These are phyloP conservation scores for Spinus olivaceus DNA, from an alignment of 2,797 vertebrate species.

Conservation along the genomic window DNA sequence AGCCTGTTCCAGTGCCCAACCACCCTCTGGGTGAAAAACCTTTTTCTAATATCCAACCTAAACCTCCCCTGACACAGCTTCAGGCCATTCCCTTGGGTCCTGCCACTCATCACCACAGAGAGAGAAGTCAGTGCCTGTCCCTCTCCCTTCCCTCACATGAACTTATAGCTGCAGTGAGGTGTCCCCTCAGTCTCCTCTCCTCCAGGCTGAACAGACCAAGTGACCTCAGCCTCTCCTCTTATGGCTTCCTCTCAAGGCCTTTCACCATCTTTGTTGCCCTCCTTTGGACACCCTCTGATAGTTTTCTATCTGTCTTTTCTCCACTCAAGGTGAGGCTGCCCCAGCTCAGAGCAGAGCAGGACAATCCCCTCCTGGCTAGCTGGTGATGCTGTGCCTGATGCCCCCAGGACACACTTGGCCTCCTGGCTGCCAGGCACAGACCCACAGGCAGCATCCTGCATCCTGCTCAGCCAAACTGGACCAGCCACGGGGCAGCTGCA, in stretches of 20 bases:
- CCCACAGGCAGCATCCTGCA: background rate
- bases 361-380: rapidly evolving
- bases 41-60: background rate
- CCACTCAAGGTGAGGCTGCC: rapidly evolving
- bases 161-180: background rate
- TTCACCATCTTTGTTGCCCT: background rate
- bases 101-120: background rate
- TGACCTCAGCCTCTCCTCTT: rapidly evolving
- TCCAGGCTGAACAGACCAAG: background rate
- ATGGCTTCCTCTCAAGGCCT: rapidly evolving
- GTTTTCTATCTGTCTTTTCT: rapidly evolving
- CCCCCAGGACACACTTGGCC: rapidly evolving
- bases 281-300: rapidly evolving
- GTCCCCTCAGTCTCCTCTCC: background rate
- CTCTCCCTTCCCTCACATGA: background rate
- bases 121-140: background rate
- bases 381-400: background rate
- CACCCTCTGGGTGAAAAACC: background rate
- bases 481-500: background rate
- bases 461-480: rapidly evolving
- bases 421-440: background rate
- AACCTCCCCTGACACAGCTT: background rate
- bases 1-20: background rate
- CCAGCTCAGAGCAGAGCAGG: background rate
- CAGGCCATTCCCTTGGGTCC: rapidly evolving